Base-by-base conservation (phyloP, 2,888 invertebrate species). In the Salpingus planirostris region DNA sequence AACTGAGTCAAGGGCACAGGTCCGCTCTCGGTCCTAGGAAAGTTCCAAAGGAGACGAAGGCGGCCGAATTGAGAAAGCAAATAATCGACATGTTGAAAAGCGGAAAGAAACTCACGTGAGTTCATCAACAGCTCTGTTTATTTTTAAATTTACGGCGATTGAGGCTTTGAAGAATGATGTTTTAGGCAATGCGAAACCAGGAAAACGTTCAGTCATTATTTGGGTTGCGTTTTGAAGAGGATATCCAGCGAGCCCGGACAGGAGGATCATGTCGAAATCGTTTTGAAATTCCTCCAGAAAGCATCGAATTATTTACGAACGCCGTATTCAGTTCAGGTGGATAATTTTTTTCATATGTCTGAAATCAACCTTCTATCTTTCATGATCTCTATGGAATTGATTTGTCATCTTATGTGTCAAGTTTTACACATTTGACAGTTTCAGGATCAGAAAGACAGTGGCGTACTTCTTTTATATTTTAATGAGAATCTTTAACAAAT, bases 141-240 rank as follows among this genome's bases (percentile, higher is more conserved):
- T 6, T 15, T 27, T 33, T 13, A 3, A 37, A 21, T 11, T 11
- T 18, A 18, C 21, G n/a, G 12, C 25, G 18, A 37, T 62, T 60
- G n/a, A n/a, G n/a, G n/a, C n/a, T n/a, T n/a, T n/a, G n/a, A n/a
- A n/a, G n/a, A n/a, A n/a, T n/a, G n/a, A n/a, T n/a, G n/a, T n/a
- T n/a, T 22, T 64, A 78, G 78, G 10, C 70, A 70, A 62, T 72
- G 73, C 33, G 82, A 87, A 57, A 77, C 80, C 0, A 72, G 88
- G 3, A 80, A 80, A 60, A 78, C 80, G 0, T 89, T 89, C 62
- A 80, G 81, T 1, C 71, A 80, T 50, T 89, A 82, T 67, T 71
- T 89, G 40, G 76, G 78, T 44, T 76, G 78, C 57, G 74, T 88
- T 37, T 65, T 88, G 47, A 76, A 78, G 49, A 74, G 86, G 46